A percentile compares a stretch with the other conserved stretches of the same genome.
These are phyloP conservation scores for Oncorhynchus nerka DNA, from an alignment of 2,113 vertebrate genomes.

Conservation along the genomic window DNA sequence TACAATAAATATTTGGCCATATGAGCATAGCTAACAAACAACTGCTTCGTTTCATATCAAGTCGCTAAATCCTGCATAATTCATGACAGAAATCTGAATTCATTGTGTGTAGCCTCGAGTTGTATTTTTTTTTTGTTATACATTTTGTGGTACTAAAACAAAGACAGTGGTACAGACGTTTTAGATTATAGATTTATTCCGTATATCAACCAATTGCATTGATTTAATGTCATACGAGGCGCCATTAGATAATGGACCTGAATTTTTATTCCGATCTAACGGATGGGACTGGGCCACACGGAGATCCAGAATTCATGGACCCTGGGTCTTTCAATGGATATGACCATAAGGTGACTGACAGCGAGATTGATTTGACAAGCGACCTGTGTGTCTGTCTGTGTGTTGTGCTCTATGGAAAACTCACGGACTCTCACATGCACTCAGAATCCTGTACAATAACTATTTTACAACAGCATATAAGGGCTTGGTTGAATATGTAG, in stretches of 20 bases:
- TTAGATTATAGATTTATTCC: neutral
- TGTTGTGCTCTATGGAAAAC: neutral
- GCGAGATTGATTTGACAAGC: neutral
- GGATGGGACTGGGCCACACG: constrained; percentile 67
- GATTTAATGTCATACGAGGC: constrained; percentile 37
- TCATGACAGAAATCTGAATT: no score
- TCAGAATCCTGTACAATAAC: neutral
- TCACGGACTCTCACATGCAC: neutral
- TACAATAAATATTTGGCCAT: neutral
- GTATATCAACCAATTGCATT: neutral
- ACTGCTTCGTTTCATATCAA: no score
- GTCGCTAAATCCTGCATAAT: no score
- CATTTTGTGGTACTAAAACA: neutral
- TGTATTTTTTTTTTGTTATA: neutral
- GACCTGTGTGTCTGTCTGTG: no score
- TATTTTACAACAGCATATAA: neutral
- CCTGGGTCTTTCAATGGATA: constrained; percentile 76
- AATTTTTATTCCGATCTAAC: constrained; percentile 78
- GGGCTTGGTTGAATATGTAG: neutral
- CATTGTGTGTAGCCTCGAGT: no score
- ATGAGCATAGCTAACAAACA: neutral
- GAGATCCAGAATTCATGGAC: constrained; percentile 71
- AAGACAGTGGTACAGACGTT: no score
- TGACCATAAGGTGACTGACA: constrained; percentile 74
- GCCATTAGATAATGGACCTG: constrained; percentile 68